These are phyloP conservation scores for Eulemur macaco DNA, from an alignment of 2,113 vertebrate species.

Conservation along the genomic window DNA sequence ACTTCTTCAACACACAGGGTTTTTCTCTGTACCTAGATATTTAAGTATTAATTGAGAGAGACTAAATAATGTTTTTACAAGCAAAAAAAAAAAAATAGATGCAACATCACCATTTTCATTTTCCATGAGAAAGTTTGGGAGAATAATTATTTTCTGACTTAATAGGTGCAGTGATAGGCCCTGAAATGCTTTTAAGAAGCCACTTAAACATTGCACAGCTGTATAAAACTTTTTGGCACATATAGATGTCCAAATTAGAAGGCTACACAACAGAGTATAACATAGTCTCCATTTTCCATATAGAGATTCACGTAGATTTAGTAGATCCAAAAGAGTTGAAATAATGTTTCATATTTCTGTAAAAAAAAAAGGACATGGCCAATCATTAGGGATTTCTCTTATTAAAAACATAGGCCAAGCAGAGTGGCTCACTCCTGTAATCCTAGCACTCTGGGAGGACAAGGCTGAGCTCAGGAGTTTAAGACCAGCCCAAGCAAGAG, in stretches of 20 bases:
- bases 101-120: background rate
- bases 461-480: too few relatives aligned
- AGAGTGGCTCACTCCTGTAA: too few relatives aligned
- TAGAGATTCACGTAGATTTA: background rate
- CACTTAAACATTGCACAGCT: background rate
- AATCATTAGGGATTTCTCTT: background rate
- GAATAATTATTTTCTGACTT: background rate
- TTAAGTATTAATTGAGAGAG: background rate
- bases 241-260: background rate
- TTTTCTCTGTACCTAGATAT: background rate
- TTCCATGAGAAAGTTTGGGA: background rate
- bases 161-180: background rate
- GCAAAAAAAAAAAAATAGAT: background rate
- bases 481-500: too few relatives aligned
- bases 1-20: background rate
- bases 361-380: background rate
- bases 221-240: background rate
- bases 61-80: background rate
- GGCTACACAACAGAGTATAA: background rate
- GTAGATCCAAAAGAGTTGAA: constrained; percentile 21
- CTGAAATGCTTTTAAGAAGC: background rate
- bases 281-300: background rate
- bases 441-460: too few relatives aligned
- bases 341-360: background rate
- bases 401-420: background rate